Conservation (phyloP, 1,140 invertebrate species). For the Paraescarpia echinospica region DNA sequence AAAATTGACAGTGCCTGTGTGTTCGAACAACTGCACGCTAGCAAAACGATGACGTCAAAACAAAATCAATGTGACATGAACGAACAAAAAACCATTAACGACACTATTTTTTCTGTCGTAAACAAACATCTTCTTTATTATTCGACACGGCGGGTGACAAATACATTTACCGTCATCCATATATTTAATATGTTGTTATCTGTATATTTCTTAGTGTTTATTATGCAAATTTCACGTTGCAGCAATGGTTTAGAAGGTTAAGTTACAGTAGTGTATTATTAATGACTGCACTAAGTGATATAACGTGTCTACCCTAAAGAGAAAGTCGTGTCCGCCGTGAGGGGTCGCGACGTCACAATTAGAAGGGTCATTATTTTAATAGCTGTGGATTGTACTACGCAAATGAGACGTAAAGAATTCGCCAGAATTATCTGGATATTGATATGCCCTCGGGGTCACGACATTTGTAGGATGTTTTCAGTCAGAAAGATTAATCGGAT, state of each 20-base stretch:
- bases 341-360: not conserved
- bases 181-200: too few relatives aligned
- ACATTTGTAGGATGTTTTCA: not conserved
- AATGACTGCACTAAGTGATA: not conserved
- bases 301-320: not conserved
- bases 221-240: not conserved
- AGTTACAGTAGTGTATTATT: not conserved
- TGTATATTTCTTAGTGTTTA: too few relatives aligned
- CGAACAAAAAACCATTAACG: not conserved
- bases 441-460: not conserved
- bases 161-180: too few relatives aligned
- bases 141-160: not conserved
- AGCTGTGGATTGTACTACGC: not conserved
- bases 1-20: not conserved
- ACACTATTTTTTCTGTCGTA: not conserved
- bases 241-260: not conserved
- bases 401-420: slow-evolving; percentile 1
- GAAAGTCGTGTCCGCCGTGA: not conserved
- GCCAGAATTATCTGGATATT: not conserved
- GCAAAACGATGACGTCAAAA: not conserved
- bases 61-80: not conserved
- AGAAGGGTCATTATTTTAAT: not conserved
- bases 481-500: not conserved
- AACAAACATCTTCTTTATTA: not conserved
- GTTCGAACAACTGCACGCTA: not conserved